phyloP scores from a whole-genome alignment of 2,797 vertebrate genomes.

The Labeo calbasu region DNA sequence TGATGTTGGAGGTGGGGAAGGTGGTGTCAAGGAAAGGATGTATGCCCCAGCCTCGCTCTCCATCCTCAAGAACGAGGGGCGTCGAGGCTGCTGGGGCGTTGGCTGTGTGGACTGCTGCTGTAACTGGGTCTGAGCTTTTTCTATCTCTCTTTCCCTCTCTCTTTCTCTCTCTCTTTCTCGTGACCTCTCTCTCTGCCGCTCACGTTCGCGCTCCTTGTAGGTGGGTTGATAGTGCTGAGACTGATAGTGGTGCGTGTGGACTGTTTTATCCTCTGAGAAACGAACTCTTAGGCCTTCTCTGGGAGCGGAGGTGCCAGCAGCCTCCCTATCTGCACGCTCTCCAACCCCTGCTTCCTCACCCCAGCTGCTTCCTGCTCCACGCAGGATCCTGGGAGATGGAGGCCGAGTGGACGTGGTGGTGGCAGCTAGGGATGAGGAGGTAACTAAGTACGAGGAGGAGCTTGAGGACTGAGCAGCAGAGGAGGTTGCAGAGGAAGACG shows the following conservation, averaged over 20 bases:
- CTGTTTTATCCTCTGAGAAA: constrained; percentile 82
- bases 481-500: constrained; percentile 62
- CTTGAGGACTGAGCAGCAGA: constrained; percentile 73
- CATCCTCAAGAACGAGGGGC: constrained; percentile 80
- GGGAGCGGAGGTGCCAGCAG: constrained; percentile 66
- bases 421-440: constrained; percentile 80
- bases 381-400: constrained; percentile 76
- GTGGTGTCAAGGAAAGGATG: constrained; percentile 77
- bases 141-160: constrained; percentile 63
- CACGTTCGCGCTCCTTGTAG: constrained; percentile 73
- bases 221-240: constrained; percentile 76
- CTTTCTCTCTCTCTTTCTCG: constrained; percentile 63
- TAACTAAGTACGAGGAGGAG: constrained; percentile 80
- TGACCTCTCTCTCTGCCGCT: constrained; percentile 71
- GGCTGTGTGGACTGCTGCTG: constrained; percentile 65
- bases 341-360: constrained; percentile 69
- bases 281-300: constrained; percentile 79
- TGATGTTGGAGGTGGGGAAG: constrained; percentile 72
- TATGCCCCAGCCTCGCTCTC: constrained; percentile 80
- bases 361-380: constrained; percentile 73
- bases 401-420: constrained; percentile 77
- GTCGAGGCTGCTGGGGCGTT: constrained; percentile 68
- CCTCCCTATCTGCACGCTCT: constrained; percentile 76
- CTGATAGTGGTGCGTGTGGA: constrained; percentile 81
- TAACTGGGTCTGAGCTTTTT: constrained; percentile 71